A percentile compares a stretch with the other conserved stretches of the same genome.
Evolutionary conservation across 2,888 invertebrate species (phyloP).

Genomic region (Drosophila aldrichi): DNA sequence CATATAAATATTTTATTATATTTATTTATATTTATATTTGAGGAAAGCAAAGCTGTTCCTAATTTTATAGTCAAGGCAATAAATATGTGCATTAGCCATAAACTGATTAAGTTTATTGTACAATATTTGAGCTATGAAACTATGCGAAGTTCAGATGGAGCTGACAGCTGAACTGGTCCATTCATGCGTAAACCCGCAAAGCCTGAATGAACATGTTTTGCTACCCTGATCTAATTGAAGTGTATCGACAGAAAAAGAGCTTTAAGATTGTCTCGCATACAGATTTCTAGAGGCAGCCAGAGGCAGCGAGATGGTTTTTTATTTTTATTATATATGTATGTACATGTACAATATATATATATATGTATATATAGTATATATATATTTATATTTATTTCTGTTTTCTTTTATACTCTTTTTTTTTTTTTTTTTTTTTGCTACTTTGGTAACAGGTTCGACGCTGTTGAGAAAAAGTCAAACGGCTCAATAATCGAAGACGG

Average conservation of each 20-base stretch:
- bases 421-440: constrained; percentile 60
- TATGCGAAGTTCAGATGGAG: not conserved
- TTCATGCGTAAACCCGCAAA: constrained; percentile 20
- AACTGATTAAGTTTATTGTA: not conserved
- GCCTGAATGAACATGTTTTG: constrained; percentile 25
- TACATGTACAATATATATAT: constrained; percentile 14
- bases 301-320: constrained; percentile 20
- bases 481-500: constrained; percentile 74
- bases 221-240: constrained; percentile 44
- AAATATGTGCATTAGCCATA: not conserved
- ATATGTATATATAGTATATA: constrained; percentile 20
- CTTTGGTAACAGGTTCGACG: constrained; percentile 71
- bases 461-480: constrained; percentile 70
- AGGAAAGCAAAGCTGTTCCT: too few species aligned
- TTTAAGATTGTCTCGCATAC: constrained; percentile 52
- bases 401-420: constrained; percentile 32
- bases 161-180: constrained; percentile 8
- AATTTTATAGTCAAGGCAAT: too few species aligned
- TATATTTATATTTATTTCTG: constrained; percentile 25
- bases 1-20: too few species aligned
- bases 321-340: not conserved
- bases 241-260: constrained; percentile 37
- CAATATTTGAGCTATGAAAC: not conserved
- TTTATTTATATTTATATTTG: too few species aligned
- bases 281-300: constrained; percentile 66